phyloP scores from a whole-genome alignment of 1,140 invertebrate species.

The Cyrtorhinus lividipennis region DNA sequence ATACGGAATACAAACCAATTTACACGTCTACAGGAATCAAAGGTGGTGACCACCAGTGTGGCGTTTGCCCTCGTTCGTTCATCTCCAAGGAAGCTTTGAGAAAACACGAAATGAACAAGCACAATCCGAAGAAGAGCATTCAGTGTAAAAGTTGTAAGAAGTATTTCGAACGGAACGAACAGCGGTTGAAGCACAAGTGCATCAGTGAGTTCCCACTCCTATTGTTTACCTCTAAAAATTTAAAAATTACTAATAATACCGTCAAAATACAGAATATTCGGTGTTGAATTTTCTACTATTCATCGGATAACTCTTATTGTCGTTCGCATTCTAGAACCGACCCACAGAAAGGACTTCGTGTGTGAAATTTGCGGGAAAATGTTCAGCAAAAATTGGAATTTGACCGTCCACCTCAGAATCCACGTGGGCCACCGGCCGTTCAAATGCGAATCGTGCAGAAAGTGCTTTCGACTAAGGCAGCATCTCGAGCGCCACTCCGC shows the following conservation, averaged over 20 bases:
- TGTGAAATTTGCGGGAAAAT: slow-evolving; percentile 39
- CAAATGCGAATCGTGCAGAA: slow-evolving; percentile 38
- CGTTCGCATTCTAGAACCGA: slow-evolving; percentile 34
- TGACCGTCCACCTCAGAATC: slow-evolving; percentile 36
- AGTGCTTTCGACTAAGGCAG: slow-evolving; percentile 23
- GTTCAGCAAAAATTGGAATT: slow-evolving; percentile 37
- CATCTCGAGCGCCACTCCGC: slow-evolving; percentile 10
- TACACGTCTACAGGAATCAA: no score
- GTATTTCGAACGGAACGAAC: neutral
- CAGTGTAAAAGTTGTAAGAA: slow-evolving; percentile 1
- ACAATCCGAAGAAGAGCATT: neutral
- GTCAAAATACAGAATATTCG: no score
- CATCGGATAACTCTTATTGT: no score
- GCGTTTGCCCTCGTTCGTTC: no score
- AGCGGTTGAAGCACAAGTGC: neutral
- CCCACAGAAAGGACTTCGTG: slow-evolving; percentile 56
- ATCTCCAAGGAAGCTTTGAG: neutral
- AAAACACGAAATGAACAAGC: neutral
- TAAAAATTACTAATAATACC: no score
- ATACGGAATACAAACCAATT: no score
- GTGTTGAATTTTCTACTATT: neutral
- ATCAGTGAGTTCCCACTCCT: neutral
- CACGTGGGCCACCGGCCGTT: slow-evolving; percentile 39
- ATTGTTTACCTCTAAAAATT: no score
- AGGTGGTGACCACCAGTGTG: no score